Conservation (phyloP, 2,113 vertebrate species). For the Rousettus leschenaultii region DNA sequence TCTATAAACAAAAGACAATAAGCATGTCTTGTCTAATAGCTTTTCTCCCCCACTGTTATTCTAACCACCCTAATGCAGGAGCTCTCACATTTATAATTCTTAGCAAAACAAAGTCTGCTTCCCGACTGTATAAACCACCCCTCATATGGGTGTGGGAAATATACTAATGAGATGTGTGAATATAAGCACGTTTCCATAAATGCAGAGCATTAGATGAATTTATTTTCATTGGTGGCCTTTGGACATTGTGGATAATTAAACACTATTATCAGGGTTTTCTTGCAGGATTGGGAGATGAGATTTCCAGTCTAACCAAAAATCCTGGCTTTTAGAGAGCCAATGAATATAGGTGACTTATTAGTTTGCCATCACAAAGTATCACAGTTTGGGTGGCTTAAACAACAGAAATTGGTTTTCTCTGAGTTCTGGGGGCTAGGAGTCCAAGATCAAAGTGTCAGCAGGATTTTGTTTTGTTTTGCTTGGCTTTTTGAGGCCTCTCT, state of each 20-base stretch:
- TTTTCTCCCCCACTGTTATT: constrained; percentile 23
- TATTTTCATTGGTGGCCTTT: neutral
- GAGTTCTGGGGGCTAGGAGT: neutral
- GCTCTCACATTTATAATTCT: constrained; percentile 21
- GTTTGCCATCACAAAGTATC: neutral
- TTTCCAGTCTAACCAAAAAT: neutral
- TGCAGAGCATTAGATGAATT: neutral
- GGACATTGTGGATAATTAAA: neutral
- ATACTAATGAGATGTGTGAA: neutral
- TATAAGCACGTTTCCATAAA: neutral
- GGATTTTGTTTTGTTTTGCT: neutral
- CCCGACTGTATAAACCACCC: neutral
- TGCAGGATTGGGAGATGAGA: neutral
- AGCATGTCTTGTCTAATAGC: neutral
- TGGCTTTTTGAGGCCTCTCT: neutral
- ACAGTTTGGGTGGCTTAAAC: neutral
- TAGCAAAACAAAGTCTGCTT: constrained; percentile 31
- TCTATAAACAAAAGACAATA: neutral
- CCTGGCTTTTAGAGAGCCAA: neutral
- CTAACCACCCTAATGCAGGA: neutral
- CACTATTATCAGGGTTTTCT: neutral
- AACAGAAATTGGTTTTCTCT: neutral
- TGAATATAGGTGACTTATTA: neutral
- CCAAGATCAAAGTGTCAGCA: neutral
- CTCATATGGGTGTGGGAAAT: neutral